These are phyloP conservation scores for Tinamus major DNA, from an alignment of 2,797 vertebrate species.

Conservation along the genomic window DNA sequence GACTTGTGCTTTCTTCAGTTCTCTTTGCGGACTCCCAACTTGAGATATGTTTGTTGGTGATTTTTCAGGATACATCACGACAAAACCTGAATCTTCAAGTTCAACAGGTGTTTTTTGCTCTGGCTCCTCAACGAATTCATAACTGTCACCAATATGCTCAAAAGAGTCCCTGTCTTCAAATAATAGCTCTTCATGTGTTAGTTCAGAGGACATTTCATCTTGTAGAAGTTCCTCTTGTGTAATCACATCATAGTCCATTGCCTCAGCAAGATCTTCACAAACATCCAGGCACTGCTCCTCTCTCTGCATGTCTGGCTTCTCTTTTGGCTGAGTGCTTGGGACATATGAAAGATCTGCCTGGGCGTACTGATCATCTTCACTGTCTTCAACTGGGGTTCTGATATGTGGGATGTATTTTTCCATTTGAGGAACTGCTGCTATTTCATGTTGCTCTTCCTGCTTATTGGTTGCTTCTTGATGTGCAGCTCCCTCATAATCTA, in stretches of 20 bases:
- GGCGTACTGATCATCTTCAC: background rate
- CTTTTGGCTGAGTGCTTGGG: background rate
- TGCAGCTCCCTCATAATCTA: slow-evolving; percentile 7
- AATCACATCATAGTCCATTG: slow-evolving; percentile 86
- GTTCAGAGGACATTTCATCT: slow-evolving; percentile 73
- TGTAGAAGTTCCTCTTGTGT: slow-evolving; percentile 80
- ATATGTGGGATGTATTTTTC: background rate
- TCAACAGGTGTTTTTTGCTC: slow-evolving; percentile 73
- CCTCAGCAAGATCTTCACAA: slow-evolving; percentile 80
- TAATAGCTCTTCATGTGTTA: slow-evolving; percentile 69
- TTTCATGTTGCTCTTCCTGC: slow-evolving; percentile 1
- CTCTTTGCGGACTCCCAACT: slow-evolving; percentile 69
- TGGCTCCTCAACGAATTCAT: slow-evolving; percentile 71
- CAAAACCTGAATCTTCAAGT: slow-evolving; percentile 84
- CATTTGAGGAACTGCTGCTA: background rate
- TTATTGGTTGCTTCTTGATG: slow-evolving; percentile 52
- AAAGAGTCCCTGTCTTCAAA: slow-evolving; percentile 74
- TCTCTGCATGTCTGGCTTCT: slow-evolving; percentile 2
- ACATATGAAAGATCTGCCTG: background rate
- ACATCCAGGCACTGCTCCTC: slow-evolving; percentile 20
- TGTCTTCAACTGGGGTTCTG: slow-evolving; percentile 57
- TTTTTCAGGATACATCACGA: slow-evolving; percentile 85
- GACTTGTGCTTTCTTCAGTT: slow-evolving; percentile 82
- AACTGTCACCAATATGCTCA: slow-evolving; percentile 63
- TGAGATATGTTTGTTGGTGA: slow-evolving; percentile 70